Evolutionary conservation across 92 coral and sea anemone species (phyloP), one percentile per base, ranked within the genome.

Genomic region (Porites cylindrica): DNA sequence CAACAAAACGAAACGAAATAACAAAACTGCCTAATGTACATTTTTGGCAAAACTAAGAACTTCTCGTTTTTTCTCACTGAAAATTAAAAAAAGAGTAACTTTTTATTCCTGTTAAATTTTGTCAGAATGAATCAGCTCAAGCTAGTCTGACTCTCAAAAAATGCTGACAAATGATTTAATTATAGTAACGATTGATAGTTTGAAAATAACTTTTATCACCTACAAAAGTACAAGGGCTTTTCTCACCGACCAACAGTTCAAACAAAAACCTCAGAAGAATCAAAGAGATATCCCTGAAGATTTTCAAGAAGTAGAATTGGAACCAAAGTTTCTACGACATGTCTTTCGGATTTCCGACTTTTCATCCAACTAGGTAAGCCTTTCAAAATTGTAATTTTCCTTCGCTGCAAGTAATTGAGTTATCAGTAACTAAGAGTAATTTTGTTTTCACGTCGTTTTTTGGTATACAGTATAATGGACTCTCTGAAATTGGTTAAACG

Each of bases 321-420:
- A 10, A 52, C 78, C 9, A 69, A 69, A 17, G 54, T 81, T 10
- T 21, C 18, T 53, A 69, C 21, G 16, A 8, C 54, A 81, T 81
- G 85, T n/a, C 56, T 81, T 56, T 70, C 69, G 38, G 69, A 81
- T 69, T 81, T 70, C 77, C 69, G 38, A 53, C 85, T 38, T 69
- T 29, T 58, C 43, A 54, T 53, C 85, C 85, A 12, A 51, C 17
- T 77, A 26, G 69, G 85, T 81, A 54, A 81, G 66, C n/a, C n/a
- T n/a, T n/a, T n/a, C n/a, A n/a, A n/a, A n/a, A n/a, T n/a, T n/a
- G n/a, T n/a, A n/a, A n/a, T n/a, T n/a, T n/a, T n/a, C n/a, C n/a
- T n/a, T n/a, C n/a, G n/a, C n/a, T n/a, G n/a, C n/a, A n/a, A n/a
- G n/a, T n/a, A n/a, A n/a, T n/a, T n/a, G n/a, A n/a, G n/a, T n/a